Evolutionary conservation across 2,113 vertebrate species (phyloP), one percentile per base, ranked within the genome.

Genomic region (Candoia aspera): DNA sequence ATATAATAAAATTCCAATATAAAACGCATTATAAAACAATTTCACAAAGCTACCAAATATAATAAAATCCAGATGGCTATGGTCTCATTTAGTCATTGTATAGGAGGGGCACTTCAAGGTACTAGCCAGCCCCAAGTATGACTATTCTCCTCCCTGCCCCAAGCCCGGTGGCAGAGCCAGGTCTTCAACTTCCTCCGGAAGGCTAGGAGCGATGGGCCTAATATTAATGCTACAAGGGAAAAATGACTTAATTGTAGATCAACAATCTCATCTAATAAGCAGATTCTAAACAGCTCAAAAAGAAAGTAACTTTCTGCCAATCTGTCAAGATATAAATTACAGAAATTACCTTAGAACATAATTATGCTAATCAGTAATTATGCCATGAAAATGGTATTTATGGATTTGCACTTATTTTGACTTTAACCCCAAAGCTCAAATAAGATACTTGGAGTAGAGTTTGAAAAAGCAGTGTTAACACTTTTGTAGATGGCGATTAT

Each of bases 181-280:
- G n/a, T n/a, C n/a, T n/a, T n/a, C n/a, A n/a, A n/a, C n/a, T n/a
- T n/a, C n/a, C n/a, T n/a, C n/a, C n/a, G n/a, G n/a, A n/a, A n/a
- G n/a, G n/a, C n/a, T n/a, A n/a, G n/a, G n/a, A n/a, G n/a, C n/a
- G n/a, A n/a, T n/a, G n/a, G n/a, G n/a, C n/a, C n/a, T n/a, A n/a
- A 42, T 42, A 42, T 93, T 95, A 97, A 95, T 58, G 89, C 95
- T 95, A 94, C 64, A 95, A 93, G 96, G 92, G 95, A 92, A 95
- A 96, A 95, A 94, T 96, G 94, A 97, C 96, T 97, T 97, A 96
- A 97, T 96, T 96, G 94, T 96, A 97, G 97, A 97, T 95, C 97
- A 95, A 94, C 86, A 94, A 96, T 95, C 95, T 97, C 97, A 97
- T 94, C 93, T 97, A 97, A 97, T 96, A 96, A 95, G 94, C 89